phyloP scores from a whole-genome alignment of 2,888 invertebrate species.

The Nemotelus pantherinus region DNA sequence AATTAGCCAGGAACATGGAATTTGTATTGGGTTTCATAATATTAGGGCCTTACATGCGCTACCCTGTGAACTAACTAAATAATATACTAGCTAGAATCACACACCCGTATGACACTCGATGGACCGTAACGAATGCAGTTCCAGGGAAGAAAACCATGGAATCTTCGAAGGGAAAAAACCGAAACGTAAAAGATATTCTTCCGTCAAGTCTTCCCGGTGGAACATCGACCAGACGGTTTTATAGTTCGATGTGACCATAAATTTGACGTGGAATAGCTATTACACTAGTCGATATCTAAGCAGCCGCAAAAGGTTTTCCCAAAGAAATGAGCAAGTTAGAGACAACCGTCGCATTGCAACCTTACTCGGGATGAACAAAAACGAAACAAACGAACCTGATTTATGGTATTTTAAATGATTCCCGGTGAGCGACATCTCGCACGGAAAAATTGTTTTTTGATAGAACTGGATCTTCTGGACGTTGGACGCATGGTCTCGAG shows the following conservation, averaged over 20 bases:
- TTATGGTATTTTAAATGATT: slow-evolving; percentile 28
- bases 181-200: slow-evolving; percentile 3
- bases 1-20: background rate
- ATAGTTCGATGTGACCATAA: slow-evolving; percentile 19
- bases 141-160: background rate
- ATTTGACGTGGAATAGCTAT: background rate
- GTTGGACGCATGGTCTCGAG: background rate
- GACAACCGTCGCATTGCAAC: background rate
- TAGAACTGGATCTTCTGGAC: background rate
- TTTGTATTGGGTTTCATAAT: background rate
- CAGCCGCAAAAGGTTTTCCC: slow-evolving; percentile 4
- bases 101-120: slow-evolving; percentile 2
- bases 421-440: slow-evolving; percentile 12
- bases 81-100: background rate
- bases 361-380: background rate
- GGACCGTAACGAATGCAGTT: background rate
- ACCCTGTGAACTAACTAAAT: background rate
- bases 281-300: background rate
- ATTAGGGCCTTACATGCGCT: background rate
- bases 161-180: background rate
- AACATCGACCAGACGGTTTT: background rate
- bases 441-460: background rate
- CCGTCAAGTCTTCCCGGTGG: background rate
- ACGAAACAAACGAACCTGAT: slow-evolving; percentile 1
- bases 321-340: background rate